phyloP scores from a whole-genome alignment of 1,140 invertebrate species.

The Heliconius himera region DNA sequence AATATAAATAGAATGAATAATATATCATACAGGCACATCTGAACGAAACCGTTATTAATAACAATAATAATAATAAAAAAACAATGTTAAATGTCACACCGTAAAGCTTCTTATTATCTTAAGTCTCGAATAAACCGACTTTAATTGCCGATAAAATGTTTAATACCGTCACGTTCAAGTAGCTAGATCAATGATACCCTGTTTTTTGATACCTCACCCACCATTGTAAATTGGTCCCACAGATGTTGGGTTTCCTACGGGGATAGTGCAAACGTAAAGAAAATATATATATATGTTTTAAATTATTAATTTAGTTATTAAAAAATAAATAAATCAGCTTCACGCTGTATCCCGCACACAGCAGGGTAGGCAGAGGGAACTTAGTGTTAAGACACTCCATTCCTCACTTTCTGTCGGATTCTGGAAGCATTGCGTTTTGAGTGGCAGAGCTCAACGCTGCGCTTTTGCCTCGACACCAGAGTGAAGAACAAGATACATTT shows the following conservation, averaged over 20 bases:
- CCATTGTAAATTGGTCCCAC: constrained; percentile 53
- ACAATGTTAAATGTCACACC: constrained; percentile 55
- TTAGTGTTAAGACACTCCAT: no score
- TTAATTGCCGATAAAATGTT: constrained; percentile 79
- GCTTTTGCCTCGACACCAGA: no score
- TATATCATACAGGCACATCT: background rate
- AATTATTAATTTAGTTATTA: no score
- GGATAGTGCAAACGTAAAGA: background rate
- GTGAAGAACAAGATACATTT: no score
- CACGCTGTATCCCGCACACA: no score
- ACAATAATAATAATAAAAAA: constrained; percentile 18
- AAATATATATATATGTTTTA: no score
- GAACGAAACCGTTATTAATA: background rate
- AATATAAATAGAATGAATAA: background rate
- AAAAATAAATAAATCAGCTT: no score
- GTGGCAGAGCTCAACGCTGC: no score
- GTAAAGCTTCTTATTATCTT: constrained; percentile 74
- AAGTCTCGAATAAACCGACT: constrained; percentile 71
- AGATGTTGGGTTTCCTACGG: background rate
- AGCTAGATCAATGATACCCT: constrained; percentile 59
- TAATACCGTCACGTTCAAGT: constrained; percentile 64
- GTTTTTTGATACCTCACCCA: constrained; percentile 58
- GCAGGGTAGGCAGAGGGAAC: no score
- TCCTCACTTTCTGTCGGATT: no score
- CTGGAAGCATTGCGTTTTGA: no score